Percentiles rank a stretch among this genome's conserved stretches.
These are phyloP conservation scores for Ennomos quercinarius DNA, from an alignment of 2,888 invertebrate genomes.

Conservation along the genomic window DNA sequence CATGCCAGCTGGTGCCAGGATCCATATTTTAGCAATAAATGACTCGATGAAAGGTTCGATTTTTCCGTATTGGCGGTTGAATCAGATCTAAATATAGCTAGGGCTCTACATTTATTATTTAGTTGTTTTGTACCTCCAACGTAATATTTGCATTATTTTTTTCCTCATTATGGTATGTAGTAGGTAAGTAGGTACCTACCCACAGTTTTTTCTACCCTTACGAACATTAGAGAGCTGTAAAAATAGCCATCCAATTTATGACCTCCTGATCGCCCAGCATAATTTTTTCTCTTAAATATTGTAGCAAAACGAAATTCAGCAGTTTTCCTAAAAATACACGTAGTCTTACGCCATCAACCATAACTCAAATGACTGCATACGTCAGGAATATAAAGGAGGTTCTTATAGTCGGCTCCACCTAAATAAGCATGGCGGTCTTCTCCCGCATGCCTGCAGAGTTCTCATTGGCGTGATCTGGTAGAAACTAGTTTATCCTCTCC, in stretches of 20 bases:
- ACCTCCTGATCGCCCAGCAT: constrained; percentile 51
- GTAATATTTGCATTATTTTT: background rate
- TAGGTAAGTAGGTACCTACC: constrained; percentile 4
- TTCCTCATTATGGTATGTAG: background rate
- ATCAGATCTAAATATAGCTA: constrained; percentile 20
- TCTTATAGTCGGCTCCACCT: constrained; percentile 73
- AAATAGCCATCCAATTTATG: constrained; percentile 38
- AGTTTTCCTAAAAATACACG: constrained; percentile 72
- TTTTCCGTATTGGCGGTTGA: constrained; percentile 18
- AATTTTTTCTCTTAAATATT: constrained; percentile 54
- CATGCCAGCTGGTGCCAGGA: constrained; percentile 26
- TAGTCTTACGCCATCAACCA: constrained; percentile 76
- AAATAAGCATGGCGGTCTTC: constrained; percentile 78
- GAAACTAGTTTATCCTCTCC: constrained; percentile 62
- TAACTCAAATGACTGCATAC: constrained; percentile 83
- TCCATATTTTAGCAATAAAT: constrained; percentile 19
- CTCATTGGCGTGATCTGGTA: constrained; percentile 71
- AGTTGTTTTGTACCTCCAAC: background rate
- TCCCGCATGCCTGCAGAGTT: constrained; percentile 57
- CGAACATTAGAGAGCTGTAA: constrained; percentile 7
- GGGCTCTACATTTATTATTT: too few species aligned
- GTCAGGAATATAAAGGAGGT: constrained; percentile 84
- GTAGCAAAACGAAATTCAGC: constrained; percentile 65
- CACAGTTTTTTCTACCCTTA: background rate
- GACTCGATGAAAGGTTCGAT: constrained; percentile 19